Evolutionary conservation across 2,888 invertebrate species (phyloP), one percentile per base, ranked within the genome.

Genomic region (Sminthurinus aureus): DNA sequence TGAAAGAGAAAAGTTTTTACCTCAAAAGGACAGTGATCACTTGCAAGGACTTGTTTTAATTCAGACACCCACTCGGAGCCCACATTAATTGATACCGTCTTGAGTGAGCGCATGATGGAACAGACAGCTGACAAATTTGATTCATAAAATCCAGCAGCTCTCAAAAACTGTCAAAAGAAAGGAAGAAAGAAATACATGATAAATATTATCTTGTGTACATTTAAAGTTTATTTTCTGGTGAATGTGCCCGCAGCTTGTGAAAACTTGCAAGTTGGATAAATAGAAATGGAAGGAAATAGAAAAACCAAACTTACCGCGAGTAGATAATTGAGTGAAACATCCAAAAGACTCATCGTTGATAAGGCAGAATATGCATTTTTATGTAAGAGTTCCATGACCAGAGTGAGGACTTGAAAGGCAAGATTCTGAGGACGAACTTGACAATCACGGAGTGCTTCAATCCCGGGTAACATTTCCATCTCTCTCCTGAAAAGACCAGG

Each of bases 61-160:
- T 88, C 88, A 3, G 87, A 85, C 83, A 87, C 85, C 87, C 87
- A 88, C 78, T 87, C 87, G 4, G 87, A 86, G 67, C 84, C 84
- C 24, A 88, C 87, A 79, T 87, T 86, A 24, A 89, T 87, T 0
- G 88, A 85, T 73, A 87, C 88, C 81, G 87, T 87, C 83, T 85
- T 89, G 6, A 91, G 89, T 83, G 90, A 91, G 0, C 92, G 91
- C 26, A 92, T 89, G 80, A 92, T 90, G 86, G 91, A 90, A 87
- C 92, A 92, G 52, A 92, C 91, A 15, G 92, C 92, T 4, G 91
- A 90, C 75, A 92, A 90, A 88, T 92, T 92, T 11, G 91, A 91
- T 83, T 92, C 92, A 18, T 91, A 91, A 24, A 91, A 91, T 0
- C 92, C 92, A 13, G 92, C 92, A n/a, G 92, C 91, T 85, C 92